Evolutionary conservation across 92 coral and sea anemone species (phyloP).

Genomic region (Diadumene lineata): DNA sequence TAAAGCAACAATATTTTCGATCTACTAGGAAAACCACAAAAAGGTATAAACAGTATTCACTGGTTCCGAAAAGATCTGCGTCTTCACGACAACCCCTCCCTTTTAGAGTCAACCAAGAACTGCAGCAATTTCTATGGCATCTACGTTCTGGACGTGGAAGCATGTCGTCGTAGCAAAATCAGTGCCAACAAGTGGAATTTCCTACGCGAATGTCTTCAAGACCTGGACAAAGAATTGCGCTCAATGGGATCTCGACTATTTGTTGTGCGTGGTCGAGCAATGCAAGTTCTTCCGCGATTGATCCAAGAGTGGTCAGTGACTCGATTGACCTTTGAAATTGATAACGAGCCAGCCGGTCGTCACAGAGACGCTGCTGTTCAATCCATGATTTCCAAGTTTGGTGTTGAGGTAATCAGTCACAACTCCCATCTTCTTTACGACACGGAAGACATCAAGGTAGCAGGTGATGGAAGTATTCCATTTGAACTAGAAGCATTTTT

Average conservation of each 20-base stretch:
- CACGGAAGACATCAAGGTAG: slow-evolving; percentile 38
- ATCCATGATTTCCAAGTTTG: slow-evolving; percentile 57
- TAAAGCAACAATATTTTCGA: no score
- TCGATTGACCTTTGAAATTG: slow-evolving; percentile 72
- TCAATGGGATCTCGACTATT: slow-evolving; percentile 65
- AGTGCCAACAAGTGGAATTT: slow-evolving; percentile 81
- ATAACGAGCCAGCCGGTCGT: slow-evolving; percentile 71
- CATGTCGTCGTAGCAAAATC: slow-evolving; percentile 52
- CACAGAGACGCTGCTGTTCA: slow-evolving; percentile 71
- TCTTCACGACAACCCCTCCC: slow-evolving; percentile 92
- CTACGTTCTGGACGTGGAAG: slow-evolving; percentile 71
- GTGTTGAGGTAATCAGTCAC: slow-evolving; percentile 59
- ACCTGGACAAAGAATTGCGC: slow-evolving; percentile 68
- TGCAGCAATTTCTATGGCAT: slow-evolving; percentile 73
- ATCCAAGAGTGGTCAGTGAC: slow-evolving; percentile 55
- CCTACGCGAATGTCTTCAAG: slow-evolving; percentile 63
- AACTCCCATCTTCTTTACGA: slow-evolving; percentile 80
- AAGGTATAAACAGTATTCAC: slow-evolving; percentile 75
- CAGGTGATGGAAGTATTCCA: slow-evolving; percentile 26
- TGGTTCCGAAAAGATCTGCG: slow-evolving; percentile 94
- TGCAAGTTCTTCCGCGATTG: slow-evolving; percentile 45
- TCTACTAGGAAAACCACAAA: no score
- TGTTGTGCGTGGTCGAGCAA: slow-evolving; percentile 65
- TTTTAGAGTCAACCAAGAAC: slow-evolving; percentile 62
- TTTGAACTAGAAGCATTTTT: slow-evolving; percentile 60